Percentiles rank a stretch among this genome's conserved stretches.
phyloP scores from a whole-genome alignment of 1,140 invertebrate species.

The Bombus waltoni region DNA sequence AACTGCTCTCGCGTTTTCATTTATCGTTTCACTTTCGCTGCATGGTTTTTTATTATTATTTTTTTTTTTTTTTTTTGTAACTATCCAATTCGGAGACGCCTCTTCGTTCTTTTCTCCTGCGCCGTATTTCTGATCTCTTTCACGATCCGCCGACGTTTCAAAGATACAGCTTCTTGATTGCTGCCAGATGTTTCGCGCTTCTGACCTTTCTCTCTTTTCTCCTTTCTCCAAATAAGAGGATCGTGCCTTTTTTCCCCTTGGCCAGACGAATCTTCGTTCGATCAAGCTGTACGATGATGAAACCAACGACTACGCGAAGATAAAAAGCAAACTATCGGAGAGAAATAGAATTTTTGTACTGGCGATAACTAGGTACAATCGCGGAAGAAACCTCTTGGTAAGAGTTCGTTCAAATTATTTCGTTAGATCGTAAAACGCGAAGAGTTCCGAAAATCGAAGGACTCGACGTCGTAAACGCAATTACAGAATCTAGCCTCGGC shows the following conservation, averaged over 20 bases:
- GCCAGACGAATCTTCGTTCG: neutral
- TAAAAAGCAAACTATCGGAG: neutral
- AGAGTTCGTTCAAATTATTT: too few species aligned
- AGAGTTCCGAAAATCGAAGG: neutral
- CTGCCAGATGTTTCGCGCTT: conserved; percentile 72
- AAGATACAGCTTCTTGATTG: conserved; percentile 71
- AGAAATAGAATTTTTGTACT: neutral
- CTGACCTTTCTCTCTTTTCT: conserved; percentile 46
- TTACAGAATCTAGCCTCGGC: too few species aligned
- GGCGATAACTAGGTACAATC: too few species aligned
- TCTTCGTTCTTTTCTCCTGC: conserved; percentile 46
- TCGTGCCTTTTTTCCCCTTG: neutral
- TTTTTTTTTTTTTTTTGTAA: conserved; percentile 5
- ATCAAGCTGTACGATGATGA: neutral
- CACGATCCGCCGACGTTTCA: conserved; percentile 60
- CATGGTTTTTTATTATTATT: conserved; percentile 17
- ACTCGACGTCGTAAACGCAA: neutral
- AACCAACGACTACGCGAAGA: neutral
- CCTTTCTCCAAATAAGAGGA: conserved; percentile 60
- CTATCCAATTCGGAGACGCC: conserved; percentile 58
- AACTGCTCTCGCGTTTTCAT: conserved; percentile 39
- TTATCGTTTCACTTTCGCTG: conserved; percentile 27
- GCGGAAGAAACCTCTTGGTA: too few species aligned
- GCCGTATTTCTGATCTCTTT: conserved; percentile 56
- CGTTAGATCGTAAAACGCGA: neutral